A percentile compares a stretch with the other conserved stretches of the same genome.
phyloP scores from a whole-genome alignment of 1,140 invertebrate species.

The Amyelois transitella region DNA sequence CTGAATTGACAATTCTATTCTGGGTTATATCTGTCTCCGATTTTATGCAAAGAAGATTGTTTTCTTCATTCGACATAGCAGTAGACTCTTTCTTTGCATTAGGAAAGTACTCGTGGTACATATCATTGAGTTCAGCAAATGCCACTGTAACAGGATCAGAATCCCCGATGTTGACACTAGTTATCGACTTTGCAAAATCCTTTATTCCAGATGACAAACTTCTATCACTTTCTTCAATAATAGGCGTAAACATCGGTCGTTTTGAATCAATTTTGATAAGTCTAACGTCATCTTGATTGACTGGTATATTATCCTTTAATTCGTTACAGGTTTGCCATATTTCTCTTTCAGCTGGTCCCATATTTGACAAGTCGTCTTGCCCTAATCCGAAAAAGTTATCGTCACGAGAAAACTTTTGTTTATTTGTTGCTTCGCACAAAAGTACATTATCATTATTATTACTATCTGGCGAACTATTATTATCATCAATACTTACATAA shows the following conservation, averaged over 20 bases:
- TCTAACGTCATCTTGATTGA: constrained; percentile 29
- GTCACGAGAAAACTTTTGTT: constrained; percentile 42
- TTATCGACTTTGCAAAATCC: constrained; percentile 22
- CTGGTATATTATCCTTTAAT: constrained; percentile 24
- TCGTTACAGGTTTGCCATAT: constrained; percentile 52
- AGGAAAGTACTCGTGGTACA: constrained; percentile 50
- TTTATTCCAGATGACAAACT: constrained; percentile 40
- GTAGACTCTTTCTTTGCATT: constrained; percentile 32
- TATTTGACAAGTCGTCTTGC: constrained; percentile 29
- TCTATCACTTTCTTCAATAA: constrained; percentile 60
- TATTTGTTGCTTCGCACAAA: constrained; percentile 29
- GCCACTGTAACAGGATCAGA: constrained; percentile 53
- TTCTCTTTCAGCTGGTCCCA: constrained; percentile 61
- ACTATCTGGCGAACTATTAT: constrained; percentile 53
- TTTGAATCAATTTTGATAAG: constrained; percentile 38
- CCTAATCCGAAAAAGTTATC: constrained; percentile 21
- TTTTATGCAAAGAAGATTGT: constrained; percentile 20
- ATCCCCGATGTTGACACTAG: constrained; percentile 17
- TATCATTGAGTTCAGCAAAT: constrained; percentile 63
- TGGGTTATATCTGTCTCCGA: constrained; percentile 31
- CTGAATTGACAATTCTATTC: constrained; percentile 63
- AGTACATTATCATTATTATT: constrained; percentile 47
- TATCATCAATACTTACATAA: constrained; percentile 72
- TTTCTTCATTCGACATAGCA: constrained; percentile 18
- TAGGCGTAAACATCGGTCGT: constrained; percentile 49